These are phyloP conservation scores for Chamaea fasciata DNA, from an alignment of 2,113 vertebrate species.

Conservation along the genomic window DNA sequence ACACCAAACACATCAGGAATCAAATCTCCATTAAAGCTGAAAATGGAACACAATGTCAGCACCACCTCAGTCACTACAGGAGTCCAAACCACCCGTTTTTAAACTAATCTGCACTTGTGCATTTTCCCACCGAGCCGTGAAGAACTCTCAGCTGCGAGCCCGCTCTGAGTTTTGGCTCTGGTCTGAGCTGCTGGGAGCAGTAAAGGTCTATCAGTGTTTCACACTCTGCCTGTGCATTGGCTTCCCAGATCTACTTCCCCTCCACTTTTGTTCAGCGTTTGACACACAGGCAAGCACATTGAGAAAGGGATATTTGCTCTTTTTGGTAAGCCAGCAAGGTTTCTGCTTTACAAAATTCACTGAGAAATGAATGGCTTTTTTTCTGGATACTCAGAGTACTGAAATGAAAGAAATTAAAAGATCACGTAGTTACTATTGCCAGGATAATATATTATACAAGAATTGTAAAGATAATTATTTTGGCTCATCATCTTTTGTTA, in stretches of 20 bases:
- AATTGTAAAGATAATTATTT: neutral
- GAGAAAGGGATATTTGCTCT: neutral
- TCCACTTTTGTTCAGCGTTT: neutral
- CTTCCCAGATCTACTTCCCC: neutral
- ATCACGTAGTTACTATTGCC: neutral
- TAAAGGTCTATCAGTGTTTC: neutral
- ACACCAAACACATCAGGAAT: slow-evolving; percentile 92
- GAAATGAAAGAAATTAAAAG: neutral
- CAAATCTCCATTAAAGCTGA: slow-evolving; percentile 94
- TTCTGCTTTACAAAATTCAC: neutral
- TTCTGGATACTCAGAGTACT: neutral
- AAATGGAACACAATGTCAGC: slow-evolving; percentile 14
- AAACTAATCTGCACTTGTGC: neutral
- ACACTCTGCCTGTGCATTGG: neutral
- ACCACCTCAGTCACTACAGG: neutral
- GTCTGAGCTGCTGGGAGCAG: neutral
- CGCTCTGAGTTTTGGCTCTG: neutral
- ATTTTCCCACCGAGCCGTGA: neutral
- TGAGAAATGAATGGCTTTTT: neutral
- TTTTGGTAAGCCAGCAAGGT: neutral
- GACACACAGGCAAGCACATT: neutral
- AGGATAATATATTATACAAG: neutral
- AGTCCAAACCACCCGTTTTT: neutral
- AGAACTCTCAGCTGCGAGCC: neutral
- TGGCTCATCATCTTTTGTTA: neutral